A percentile compares a stretch with the other conserved stretches of the same genome.
These are phyloP conservation scores for Falco concolor DNA, from an alignment of 2,797 vertebrate genomes.

Conservation along the genomic window DNA sequence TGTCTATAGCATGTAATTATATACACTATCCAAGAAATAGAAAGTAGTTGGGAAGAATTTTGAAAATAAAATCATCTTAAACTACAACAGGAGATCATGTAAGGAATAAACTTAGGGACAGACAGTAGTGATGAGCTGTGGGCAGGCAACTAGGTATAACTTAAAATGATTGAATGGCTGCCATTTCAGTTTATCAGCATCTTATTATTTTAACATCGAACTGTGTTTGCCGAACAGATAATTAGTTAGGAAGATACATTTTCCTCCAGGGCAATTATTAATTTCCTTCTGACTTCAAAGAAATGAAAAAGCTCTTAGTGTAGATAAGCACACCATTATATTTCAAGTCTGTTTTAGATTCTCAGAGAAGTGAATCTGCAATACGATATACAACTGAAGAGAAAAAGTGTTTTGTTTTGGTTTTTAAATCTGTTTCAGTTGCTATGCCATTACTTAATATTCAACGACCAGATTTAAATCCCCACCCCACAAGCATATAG, in stretches of 20 bases:
- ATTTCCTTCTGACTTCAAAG: slow-evolving; percentile 67
- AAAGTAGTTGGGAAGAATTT: not conserved
- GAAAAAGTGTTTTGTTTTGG: not conserved
- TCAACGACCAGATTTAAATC: not conserved
- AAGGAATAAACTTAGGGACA: not conserved
- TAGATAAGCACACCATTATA: slow-evolving; percentile 56
- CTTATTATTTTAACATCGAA: slow-evolving; percentile 63
- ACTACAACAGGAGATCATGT: not conserved
- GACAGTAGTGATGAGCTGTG: not conserved
- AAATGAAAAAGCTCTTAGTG: slow-evolving; percentile 60
- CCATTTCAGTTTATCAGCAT: slow-evolving; percentile 61
- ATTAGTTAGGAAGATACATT: slow-evolving; percentile 67
- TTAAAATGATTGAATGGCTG: slow-evolving; percentile 52
- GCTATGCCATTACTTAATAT: not conserved
- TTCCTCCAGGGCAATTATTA: slow-evolving; percentile 64
- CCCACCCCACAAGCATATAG: not conserved
- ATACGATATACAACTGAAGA: not conserved
- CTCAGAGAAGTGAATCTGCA: slow-evolving; percentile 9
- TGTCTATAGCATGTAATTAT: not conserved
- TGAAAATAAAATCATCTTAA: not conserved
- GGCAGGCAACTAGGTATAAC: slow-evolving; percentile 46
- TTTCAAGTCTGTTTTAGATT: slow-evolving; percentile 40
- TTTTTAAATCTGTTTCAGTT: not conserved
- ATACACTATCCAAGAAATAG: not conserved
- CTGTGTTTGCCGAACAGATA: slow-evolving; percentile 54